phyloP scores from a whole-genome alignment of 2,888 invertebrate species.

The Meganola albula region DNA sequence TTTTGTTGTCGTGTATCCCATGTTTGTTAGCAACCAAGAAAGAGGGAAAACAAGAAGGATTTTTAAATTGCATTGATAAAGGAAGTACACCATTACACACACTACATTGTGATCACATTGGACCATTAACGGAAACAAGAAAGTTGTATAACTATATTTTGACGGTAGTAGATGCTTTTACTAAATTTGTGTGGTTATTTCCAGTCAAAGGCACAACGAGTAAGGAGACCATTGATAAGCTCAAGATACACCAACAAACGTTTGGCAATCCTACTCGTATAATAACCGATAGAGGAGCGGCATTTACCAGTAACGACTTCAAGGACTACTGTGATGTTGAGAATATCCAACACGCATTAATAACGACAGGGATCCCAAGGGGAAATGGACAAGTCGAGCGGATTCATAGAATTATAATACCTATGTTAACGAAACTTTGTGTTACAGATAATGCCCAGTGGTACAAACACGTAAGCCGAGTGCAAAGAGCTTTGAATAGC shows the following conservation, averaged over 20 bases:
- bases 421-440: conserved; percentile 9
- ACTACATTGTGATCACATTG: conserved; percentile 40
- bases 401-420: conserved; percentile 7
- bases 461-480: conserved; percentile 9
- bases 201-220: conserved; percentile 33
- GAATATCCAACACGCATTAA: conserved; percentile 2
- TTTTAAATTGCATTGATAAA: conserved; percentile 31
- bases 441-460: conserved; percentile 4
- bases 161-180: conserved; percentile 39
- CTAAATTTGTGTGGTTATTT: conserved; percentile 44
- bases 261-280: conserved; percentile 9
- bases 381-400: conserved; percentile 8
- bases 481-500: conserved; percentile 8
- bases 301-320: conserved; percentile 7
- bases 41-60: conserved; percentile 29
- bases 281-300: conserved; percentile 7
- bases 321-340: conserved; percentile 4
- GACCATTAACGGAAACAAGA: conserved; percentile 34
- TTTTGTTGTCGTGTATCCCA: conserved; percentile 16
- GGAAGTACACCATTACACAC: conserved; percentile 34
- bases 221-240: conserved; percentile 29
- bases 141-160: conserved; percentile 41
- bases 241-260: neutral
- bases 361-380: conserved; percentile 1
- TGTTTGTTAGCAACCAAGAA: conserved; percentile 24